These are phyloP conservation scores for Setophaga kirtlandii DNA, from an alignment of 2,113 vertebrate species.

Conservation along the genomic window DNA sequence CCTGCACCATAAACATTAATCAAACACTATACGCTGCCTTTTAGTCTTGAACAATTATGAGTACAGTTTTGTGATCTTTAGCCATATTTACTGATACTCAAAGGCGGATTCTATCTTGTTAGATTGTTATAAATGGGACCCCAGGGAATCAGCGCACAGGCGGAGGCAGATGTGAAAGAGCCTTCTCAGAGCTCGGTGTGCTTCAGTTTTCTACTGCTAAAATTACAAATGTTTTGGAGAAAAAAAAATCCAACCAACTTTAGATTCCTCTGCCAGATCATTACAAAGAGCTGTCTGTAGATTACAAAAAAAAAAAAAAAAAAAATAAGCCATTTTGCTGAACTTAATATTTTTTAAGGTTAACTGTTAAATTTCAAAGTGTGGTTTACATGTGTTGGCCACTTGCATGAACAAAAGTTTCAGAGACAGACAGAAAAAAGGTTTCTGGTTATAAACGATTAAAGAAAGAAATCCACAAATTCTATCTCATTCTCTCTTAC, in stretches of 20 bases:
- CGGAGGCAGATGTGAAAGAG: slow-evolving; percentile 73
- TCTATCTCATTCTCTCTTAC: slow-evolving; percentile 9
- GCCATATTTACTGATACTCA: slow-evolving; percentile 82
- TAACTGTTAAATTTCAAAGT: slow-evolving; percentile 44
- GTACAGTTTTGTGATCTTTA: slow-evolving; percentile 78
- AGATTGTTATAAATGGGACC: slow-evolving; percentile 79
- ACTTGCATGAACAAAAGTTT: slow-evolving; percentile 31
- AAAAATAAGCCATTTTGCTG: background rate
- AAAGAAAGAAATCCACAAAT: slow-evolving; percentile 36
- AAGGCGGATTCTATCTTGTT: slow-evolving; percentile 83
- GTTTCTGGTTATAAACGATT: slow-evolving; percentile 44
- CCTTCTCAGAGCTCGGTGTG: slow-evolving; percentile 46
- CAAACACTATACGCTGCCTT: slow-evolving; percentile 72
- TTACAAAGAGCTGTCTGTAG: slow-evolving; percentile 11
- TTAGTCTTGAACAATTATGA: slow-evolving; percentile 74
- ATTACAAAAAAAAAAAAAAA: background rate
- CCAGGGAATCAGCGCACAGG: slow-evolving; percentile 70
- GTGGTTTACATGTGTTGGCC: slow-evolving; percentile 41
- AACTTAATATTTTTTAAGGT: slow-evolving; percentile 43
- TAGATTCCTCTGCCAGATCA: slow-evolving; percentile 51
- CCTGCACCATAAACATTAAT: slow-evolving; percentile 72
- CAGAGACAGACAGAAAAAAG: slow-evolving; percentile 1
- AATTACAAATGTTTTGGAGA: slow-evolving; percentile 54
- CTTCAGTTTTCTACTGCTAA: slow-evolving; percentile 59
- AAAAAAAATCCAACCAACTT: background rate